Percentiles rank a stretch among this genome's conserved stretches.
Conservation (phyloP, 2,113 vertebrate genomes). For the Alligator sinensis region DNA sequence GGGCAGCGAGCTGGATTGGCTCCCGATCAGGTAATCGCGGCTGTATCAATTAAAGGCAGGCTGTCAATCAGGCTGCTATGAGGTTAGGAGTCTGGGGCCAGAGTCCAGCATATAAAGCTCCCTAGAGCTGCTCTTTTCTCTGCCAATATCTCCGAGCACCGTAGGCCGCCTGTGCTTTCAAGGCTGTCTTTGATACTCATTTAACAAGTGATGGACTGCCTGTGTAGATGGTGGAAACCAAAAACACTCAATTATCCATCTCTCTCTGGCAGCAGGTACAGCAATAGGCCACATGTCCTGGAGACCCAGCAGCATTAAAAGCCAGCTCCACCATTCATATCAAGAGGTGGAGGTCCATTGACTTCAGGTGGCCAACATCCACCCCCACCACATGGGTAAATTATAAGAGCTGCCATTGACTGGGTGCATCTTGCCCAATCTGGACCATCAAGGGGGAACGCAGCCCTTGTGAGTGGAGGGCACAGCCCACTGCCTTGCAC, state of each 20-base stretch:
- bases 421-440: background rate
- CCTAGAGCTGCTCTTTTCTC: background rate
- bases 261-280: background rate
- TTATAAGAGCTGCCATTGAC: background rate
- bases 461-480: too few relatives aligned
- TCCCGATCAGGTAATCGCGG: accelerated
- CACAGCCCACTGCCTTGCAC: too few relatives aligned
- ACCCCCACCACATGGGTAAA: background rate
- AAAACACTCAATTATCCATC: background rate
- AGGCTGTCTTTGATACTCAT: background rate
- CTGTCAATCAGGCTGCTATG: accelerated
- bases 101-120: background rate
- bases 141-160: background rate
- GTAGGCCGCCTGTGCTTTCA: background rate
- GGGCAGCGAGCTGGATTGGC: background rate
- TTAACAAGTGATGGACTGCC: accelerated
- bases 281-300: too few relatives aligned
- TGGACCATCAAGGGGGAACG: too few relatives aligned
- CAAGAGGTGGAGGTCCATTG: background rate
- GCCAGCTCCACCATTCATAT: background rate
- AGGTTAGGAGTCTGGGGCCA: background rate
- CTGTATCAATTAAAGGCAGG: background rate
- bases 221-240: background rate
- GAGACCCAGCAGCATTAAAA: too few relatives aligned
- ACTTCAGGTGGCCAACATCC: background rate